Evolutionary conservation across 30 jellyfish, hydroid and myxozoan genomes (phyloP).

Genomic region (Cassiopea andromeda): DNA sequence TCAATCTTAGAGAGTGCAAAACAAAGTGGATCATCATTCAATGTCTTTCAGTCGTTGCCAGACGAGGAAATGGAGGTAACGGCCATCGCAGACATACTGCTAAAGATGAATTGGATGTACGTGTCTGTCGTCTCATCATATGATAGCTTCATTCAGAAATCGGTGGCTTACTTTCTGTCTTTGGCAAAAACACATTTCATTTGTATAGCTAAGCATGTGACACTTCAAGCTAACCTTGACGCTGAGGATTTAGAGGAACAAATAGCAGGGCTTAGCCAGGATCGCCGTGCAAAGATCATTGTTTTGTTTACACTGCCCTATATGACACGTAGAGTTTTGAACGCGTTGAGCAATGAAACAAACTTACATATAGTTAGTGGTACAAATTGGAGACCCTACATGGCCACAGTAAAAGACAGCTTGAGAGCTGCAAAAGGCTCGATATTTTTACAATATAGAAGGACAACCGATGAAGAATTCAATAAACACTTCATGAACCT

Average conservation of each 20-base stretch:
- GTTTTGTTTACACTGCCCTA: neutral
- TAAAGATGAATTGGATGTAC: slow-evolving; percentile 67
- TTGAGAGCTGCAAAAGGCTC: slow-evolving; percentile 64
- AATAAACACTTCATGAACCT: slow-evolving; percentile 38
- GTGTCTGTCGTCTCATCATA: slow-evolving; percentile 47
- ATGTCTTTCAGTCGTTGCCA: slow-evolving; percentile 52
- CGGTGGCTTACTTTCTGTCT: slow-evolving; percentile 4
- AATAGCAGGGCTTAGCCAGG: neutral
- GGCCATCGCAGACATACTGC: slow-evolving; percentile 35
- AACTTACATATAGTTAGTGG: slow-evolving; percentile 5
- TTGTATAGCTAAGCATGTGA: slow-evolving; percentile 10
- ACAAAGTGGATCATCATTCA: neutral
- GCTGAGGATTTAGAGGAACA: neutral
- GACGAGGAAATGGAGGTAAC: slow-evolving; percentile 21
- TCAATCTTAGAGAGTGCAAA: neutral
- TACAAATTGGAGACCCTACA: slow-evolving; percentile 12
- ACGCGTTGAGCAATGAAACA: neutral
- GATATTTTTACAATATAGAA: slow-evolving; percentile 19
- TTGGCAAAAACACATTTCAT: neutral
- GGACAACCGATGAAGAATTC: slow-evolving; percentile 10
- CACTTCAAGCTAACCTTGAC: neutral
- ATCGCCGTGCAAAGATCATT: neutral
- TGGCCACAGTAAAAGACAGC: neutral
- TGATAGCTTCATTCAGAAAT: slow-evolving; percentile 21
- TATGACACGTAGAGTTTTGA: neutral